phyloP scores from a whole-genome alignment of 1,140 invertebrate genomes.

The Drosophila pectinifera region DNA sequence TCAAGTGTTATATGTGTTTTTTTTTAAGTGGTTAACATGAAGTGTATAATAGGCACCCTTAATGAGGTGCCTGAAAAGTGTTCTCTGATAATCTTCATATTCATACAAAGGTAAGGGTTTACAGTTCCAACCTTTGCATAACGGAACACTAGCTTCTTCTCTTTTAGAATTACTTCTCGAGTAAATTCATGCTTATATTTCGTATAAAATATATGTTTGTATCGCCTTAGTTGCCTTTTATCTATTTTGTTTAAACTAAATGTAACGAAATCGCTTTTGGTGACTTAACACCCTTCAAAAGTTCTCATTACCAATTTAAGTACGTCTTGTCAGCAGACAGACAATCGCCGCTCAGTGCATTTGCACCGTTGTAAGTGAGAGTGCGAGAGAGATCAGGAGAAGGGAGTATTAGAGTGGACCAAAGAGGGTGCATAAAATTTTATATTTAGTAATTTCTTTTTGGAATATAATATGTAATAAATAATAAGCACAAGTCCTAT shows the following conservation, averaged over 20 bases:
- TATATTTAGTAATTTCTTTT: no score
- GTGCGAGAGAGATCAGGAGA: background rate
- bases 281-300: no score
- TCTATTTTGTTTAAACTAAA: background rate
- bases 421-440: no score
- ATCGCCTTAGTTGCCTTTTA: no score
- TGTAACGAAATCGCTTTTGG: no score
- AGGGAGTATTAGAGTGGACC: constrained; percentile 23
- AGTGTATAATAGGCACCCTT: background rate
- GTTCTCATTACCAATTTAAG: background rate
- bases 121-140: background rate
- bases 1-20: no score
- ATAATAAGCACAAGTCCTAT: no score
- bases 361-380: constrained; percentile 44
- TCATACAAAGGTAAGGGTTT: background rate
- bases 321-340: constrained; percentile 6
- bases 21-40: background rate
- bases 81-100: background rate
- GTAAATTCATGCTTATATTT: no score
- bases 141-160: no score
- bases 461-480: no score
- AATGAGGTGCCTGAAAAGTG: background rate
- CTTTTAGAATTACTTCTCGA: no score
- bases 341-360: constrained; percentile 64
- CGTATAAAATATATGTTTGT: no score